These are phyloP conservation scores for Schizopygopsis pylzovi DNA, from an alignment of 2,797 vertebrate species.

Conservation along the genomic window DNA sequence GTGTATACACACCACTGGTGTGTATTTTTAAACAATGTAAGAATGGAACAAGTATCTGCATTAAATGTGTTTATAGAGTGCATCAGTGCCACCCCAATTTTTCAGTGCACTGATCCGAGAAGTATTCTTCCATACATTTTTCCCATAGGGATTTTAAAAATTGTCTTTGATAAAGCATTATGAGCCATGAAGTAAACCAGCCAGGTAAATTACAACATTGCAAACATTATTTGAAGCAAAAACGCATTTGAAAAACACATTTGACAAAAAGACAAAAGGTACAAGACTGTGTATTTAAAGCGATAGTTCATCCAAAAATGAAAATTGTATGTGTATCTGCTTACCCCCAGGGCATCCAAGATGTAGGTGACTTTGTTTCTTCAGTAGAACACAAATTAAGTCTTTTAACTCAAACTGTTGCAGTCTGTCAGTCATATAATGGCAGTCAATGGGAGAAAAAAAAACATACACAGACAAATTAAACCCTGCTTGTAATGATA, in stretches of 20 bases:
- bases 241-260: too few relatives aligned
- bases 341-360: too few relatives aligned
- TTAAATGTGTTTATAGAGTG: background rate
- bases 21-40: background rate
- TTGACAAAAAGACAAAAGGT: background rate
- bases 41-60: background rate
- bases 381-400: too few relatives aligned
- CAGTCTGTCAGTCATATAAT: too few relatives aligned
- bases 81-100: background rate
- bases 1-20: background rate
- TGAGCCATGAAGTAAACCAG: background rate
- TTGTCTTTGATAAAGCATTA: background rate
- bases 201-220: background rate
- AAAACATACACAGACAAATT: too few relatives aligned
- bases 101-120: background rate
- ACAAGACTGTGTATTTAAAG: background rate
- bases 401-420: too few relatives aligned
- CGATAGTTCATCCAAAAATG: background rate
- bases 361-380: too few relatives aligned
- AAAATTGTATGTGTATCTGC: too few relatives aligned
- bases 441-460: too few relatives aligned
- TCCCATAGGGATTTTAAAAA: background rate
- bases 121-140: background rate
- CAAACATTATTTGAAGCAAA: background rate
- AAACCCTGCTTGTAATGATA: too few relatives aligned